These are phyloP conservation scores for Heliconius aoede DNA, from an alignment of 2,888 invertebrate species.

Conservation along the genomic window DNA sequence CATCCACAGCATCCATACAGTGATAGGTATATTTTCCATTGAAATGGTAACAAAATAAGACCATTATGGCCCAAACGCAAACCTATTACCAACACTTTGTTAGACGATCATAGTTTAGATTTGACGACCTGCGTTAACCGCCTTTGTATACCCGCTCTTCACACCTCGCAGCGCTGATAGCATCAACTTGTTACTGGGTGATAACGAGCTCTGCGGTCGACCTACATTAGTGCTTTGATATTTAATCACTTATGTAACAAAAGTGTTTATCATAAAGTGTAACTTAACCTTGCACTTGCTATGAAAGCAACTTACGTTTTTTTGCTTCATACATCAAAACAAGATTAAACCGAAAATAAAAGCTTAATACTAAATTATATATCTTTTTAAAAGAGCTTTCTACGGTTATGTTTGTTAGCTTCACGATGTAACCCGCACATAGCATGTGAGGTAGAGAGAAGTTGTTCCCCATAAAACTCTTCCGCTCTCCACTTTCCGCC, in stretches of 20 bases:
- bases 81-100: conserved; percentile 27
- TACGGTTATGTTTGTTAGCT: too few relatives aligned
- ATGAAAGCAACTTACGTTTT: neutral
- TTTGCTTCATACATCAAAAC: neutral
- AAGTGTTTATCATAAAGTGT: conserved; percentile 18
- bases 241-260: conserved; percentile 37
- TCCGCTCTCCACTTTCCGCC: too few relatives aligned
- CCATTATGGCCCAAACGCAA: conserved; percentile 6
- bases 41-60: neutral
- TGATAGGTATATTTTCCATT: neutral
- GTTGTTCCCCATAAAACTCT: too few relatives aligned
- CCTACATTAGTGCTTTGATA: conserved; percentile 44
- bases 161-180: conserved; percentile 56
- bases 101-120: conserved; percentile 44
- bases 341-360: neutral
- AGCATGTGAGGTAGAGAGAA: too few relatives aligned
- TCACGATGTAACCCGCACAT: too few relatives aligned
- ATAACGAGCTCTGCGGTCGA: conserved; percentile 53
- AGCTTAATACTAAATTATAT: neutral
- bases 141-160: conserved; percentile 52
- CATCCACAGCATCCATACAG: neutral
- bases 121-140: conserved; percentile 48
- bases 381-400: neutral
- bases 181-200: conserved; percentile 53
- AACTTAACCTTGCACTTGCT: conserved; percentile 27